Base-by-base conservation (phyloP, 2,113 vertebrate genomes). In the Rallus limicola region DNA sequence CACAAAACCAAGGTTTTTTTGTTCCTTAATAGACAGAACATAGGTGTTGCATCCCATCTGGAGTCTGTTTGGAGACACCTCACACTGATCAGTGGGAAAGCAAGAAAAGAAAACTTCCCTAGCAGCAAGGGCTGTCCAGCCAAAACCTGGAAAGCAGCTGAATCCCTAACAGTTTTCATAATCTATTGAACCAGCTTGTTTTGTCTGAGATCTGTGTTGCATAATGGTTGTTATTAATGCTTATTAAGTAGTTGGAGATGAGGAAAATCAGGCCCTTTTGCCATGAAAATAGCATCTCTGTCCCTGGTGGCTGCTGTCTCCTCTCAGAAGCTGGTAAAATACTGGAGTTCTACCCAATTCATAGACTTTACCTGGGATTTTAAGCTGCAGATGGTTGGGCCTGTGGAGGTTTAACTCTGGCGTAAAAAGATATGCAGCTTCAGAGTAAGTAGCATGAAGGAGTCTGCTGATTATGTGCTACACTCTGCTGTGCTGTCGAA, bases 381-480 rank as follows among this genome's bases (percentile, higher is more conserved):
- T 74, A 78, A 84, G 95, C 86, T 94, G 91, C 34, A 28, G 13
- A 36, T 79, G 29, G 29, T 91, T 75, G 90, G 88, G 89, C 86
- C 74, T 91, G 59, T 58, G 82, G 91, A 74, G 86, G 67, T 88
- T 89, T 91, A 89, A 88, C 85, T 63, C 53, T 84, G 92, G 94
- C 95, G 60, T 56, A 25, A 64, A 82, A 79, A 78, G 46, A 40
- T 55, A 56, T 90, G 84, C 92, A 93, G 93, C 90, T 95, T 94
- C 83, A 63, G 65, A 48, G 38, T 50, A 72, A 36, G 42, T 85
- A 85, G 44, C 79, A 21, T 4, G 13, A 7, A 33, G 50, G 59
- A 26, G 60, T 79, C 71, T 52, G 16, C 70, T 58, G 44, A 9
- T 46, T 46, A 46, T 46, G 44, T 46, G 81, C 67, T 80, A 31